These are phyloP conservation scores for Hystrix cristata DNA, from an alignment of 2,113 vertebrate genomes.

Conservation along the genomic window DNA sequence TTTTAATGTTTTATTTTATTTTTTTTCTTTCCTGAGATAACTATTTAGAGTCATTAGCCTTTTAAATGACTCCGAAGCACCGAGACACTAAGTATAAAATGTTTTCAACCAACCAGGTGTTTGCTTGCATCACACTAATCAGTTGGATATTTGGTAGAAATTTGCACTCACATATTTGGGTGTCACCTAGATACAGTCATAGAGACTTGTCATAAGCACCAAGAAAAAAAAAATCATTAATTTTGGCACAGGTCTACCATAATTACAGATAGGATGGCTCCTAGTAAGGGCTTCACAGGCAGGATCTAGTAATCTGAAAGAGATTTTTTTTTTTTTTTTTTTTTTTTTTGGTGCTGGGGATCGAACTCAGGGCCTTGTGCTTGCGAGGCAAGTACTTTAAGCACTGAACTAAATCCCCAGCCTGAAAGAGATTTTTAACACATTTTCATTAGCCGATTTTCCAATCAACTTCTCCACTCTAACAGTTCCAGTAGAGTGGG, in stretches of 20 bases:
- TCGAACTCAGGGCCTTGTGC: too few species aligned
- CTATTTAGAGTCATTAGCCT: conserved; percentile 38
- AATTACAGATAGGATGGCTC: conserved; percentile 43
- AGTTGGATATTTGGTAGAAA: conserved; percentile 51
- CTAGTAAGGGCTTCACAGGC: neutral
- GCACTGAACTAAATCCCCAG: too few species aligned
- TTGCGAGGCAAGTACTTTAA: too few species aligned
- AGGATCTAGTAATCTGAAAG: conserved; percentile 22
- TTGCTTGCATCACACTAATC: conserved; percentile 59
- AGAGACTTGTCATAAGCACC: conserved; percentile 15
- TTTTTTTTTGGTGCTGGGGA: too few species aligned
- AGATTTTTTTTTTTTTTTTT: too few species aligned
- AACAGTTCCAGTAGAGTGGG: neutral
- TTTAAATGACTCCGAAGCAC: conserved; percentile 57
- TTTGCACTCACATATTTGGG: conserved; percentile 50
- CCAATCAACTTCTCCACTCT: conserved; percentile 49
- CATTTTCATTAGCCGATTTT: conserved; percentile 57
- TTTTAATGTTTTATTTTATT: conserved; percentile 43
- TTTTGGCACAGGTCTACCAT: neutral
- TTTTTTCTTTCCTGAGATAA: conserved; percentile 35
- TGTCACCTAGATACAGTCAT: conserved; percentile 46
- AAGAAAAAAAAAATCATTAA: conserved; percentile 11
- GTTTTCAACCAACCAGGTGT: conserved; percentile 43
- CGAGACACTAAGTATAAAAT: conserved; percentile 49
- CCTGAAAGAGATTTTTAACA: conserved; percentile 46